phyloP scores from a whole-genome alignment of 2,113 vertebrate genomes.

The Hippocampus barbouri region DNA sequence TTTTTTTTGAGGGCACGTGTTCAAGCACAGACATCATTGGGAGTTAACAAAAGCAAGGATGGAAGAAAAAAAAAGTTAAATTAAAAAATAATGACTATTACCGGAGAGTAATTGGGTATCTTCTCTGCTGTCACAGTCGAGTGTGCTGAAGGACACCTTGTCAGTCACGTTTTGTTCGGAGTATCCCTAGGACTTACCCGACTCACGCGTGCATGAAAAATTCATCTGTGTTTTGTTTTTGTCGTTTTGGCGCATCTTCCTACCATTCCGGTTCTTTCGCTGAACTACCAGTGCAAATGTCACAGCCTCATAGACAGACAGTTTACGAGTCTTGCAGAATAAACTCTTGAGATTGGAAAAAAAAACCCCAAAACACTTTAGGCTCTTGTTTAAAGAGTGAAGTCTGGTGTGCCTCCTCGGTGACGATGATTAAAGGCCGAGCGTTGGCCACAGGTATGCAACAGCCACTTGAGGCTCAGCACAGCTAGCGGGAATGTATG shows the following conservation, averaged over 20 bases:
- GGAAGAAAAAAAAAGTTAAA: neutral
- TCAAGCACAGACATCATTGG: slow-evolving; percentile 18
- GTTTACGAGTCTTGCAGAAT: slow-evolving; percentile 49
- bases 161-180: slow-evolving; percentile 33
- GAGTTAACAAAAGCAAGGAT: slow-evolving; percentile 26
- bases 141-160: slow-evolving; percentile 13
- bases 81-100: no score
- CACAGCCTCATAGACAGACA: slow-evolving; percentile 12
- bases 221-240: slow-evolving; percentile 13
- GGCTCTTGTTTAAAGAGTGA: neutral
- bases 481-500: slow-evolving; percentile 55
- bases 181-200: neutral
- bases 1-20: neutral
- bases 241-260: neutral
- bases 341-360: slow-evolving; percentile 34
- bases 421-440: slow-evolving; percentile 60
- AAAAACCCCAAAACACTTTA: neutral
- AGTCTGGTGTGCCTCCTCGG: slow-evolving; percentile 32
- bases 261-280: neutral
- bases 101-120: no score
- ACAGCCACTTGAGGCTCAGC: slow-evolving; percentile 46
- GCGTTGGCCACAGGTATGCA: slow-evolving; percentile 50
- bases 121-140: slow-evolving; percentile 7
- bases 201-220: slow-evolving; percentile 27
- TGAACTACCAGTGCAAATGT: neutral